Conservation (phyloP, 2,113 vertebrate genomes). For the Peucedramus taeniatus region DNA sequence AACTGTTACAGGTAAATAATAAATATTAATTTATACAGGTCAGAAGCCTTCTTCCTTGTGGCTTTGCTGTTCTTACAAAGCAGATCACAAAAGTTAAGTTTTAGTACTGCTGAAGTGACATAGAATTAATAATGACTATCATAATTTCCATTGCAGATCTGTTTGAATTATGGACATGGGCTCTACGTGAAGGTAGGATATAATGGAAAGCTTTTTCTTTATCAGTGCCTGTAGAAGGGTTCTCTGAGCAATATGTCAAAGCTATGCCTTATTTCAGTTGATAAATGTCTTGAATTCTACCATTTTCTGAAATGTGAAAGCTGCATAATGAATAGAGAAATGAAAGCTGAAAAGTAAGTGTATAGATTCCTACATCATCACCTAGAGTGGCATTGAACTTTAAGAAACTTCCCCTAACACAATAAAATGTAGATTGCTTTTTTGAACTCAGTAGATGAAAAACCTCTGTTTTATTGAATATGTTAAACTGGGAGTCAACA, state of each 20-base stretch:
- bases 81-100: not conserved
- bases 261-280: not conserved
- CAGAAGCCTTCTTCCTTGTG: not conserved
- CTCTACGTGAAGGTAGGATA: slow-evolving; percentile 72
- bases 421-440: not conserved
- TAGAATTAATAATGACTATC: not conserved
- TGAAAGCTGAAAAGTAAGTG: not conserved
- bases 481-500: not conserved
- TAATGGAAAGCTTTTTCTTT: not conserved
- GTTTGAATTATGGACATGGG: slow-evolving; percentile 61
- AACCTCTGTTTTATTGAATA: not conserved
- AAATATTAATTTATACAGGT: not conserved
- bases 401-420: not conserved
- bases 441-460: not conserved
- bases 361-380: not conserved
- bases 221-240: not conserved
- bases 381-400: not conserved
- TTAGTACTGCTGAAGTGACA: not conserved
- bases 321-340: not conserved
- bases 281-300: not conserved
- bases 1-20: not conserved
- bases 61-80: not conserved
- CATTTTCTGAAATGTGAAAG: not conserved
- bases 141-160: slow-evolving; percentile 67
- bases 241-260: not conserved